Percentiles rank a stretch among this genome's conserved stretches.
phyloP scores from a whole-genome alignment of 2,888 invertebrate species.

The Sceliomorpha sp. region DNA sequence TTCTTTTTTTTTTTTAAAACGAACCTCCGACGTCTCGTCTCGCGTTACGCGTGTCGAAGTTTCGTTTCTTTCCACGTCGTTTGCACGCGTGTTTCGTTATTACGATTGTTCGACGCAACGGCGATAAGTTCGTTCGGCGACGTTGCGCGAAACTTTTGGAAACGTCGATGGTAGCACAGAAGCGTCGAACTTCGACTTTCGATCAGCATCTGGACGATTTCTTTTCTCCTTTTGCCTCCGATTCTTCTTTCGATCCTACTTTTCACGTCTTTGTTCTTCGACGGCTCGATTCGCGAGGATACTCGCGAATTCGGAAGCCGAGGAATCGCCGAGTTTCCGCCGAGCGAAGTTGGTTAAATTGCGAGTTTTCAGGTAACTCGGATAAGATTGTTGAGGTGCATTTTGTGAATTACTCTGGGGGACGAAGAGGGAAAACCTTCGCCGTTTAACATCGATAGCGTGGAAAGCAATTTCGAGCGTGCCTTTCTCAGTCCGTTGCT shows the following conservation, averaged over 20 bases:
- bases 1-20: too few relatives aligned
- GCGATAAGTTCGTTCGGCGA: not conserved
- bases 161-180: constrained; percentile 7
- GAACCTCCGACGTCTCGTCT: too few relatives aligned
- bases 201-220: constrained; percentile 1
- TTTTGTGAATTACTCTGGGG: constrained; percentile 14
- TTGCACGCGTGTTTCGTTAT: too few relatives aligned
- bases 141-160: not conserved
- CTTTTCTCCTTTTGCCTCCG: too few relatives aligned
- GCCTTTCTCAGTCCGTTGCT: not conserved
- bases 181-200: not conserved
- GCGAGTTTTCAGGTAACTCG: constrained; percentile 25
- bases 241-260: constrained; percentile 12
- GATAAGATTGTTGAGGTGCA: constrained; percentile 15
- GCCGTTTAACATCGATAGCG: constrained; percentile 3
- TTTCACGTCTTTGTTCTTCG: constrained; percentile 23
- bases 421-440: not conserved
- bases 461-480: constrained; percentile 6
- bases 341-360: constrained; percentile 11
- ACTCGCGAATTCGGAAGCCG: constrained; percentile 25
- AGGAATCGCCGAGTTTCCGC: constrained; percentile 12
- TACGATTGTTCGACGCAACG: too few relatives aligned
- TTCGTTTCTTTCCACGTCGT: too few relatives aligned
- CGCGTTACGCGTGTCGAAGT: too few relatives aligned
- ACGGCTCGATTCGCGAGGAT: constrained; percentile 23